phyloP scores from a whole-genome alignment of 2,888 invertebrate genomes.

The Thymelicus lineola region DNA sequence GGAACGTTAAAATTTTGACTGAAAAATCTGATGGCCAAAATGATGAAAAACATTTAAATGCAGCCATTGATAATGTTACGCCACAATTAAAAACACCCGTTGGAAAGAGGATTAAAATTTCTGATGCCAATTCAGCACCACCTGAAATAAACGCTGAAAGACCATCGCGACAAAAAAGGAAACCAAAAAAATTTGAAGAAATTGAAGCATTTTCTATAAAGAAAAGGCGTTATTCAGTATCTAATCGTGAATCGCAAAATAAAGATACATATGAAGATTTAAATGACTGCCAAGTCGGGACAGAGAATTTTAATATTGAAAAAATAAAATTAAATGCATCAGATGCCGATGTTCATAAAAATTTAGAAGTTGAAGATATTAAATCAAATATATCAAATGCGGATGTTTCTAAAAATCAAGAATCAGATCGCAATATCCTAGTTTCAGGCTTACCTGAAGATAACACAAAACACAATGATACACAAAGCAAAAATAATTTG shows the following conservation, averaged over 20 bases:
- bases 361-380: neutral
- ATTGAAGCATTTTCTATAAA: constrained; percentile 55
- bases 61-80: constrained; percentile 37
- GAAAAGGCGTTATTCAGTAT: constrained; percentile 52
- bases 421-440: neutral
- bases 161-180: constrained; percentile 68
- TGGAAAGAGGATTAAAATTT: constrained; percentile 41
- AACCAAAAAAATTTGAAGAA: constrained; percentile 74
- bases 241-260: constrained; percentile 44
- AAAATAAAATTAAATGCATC: no score
- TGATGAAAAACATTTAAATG: constrained; percentile 15
- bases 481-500: neutral
- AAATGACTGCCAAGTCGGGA: neutral
- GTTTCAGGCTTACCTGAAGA: neutral
- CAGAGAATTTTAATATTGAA: no score
- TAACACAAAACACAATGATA: neutral
- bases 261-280: constrained; percentile 8
- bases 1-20: constrained; percentile 63
- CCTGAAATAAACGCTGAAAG: constrained; percentile 59
- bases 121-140: constrained; percentile 59
- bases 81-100: constrained; percentile 49
- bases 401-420: constrained; percentile 3
- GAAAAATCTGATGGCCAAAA: constrained; percentile 43
- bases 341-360: no score
- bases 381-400: neutral